Base-by-base conservation (phyloP, 2,797 vertebrate genomes). In the Tolypeutes matacus region DNA sequence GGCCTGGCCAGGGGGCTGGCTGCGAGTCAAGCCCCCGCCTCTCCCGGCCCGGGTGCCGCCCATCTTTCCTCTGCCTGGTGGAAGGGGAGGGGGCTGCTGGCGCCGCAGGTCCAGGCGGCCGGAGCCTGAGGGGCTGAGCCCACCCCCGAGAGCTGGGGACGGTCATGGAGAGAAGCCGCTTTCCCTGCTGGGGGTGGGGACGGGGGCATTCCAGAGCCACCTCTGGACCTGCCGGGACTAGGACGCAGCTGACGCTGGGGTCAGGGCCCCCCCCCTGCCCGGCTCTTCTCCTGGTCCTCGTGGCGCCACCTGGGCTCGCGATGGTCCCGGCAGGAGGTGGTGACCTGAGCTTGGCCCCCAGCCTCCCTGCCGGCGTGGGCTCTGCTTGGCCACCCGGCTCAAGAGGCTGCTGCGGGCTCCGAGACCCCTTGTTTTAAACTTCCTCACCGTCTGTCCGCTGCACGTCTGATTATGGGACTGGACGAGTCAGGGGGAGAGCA, bases 1-100 rank as follows among this genome's bases (percentile, higher is more conserved):
- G 96, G 96, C 91, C 96, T 95, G 95, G 92, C 89, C 76, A 86
- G 86, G 93, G 97, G 94, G 89, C 93, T 96, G 97, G 96, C 84
- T 0, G 87, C 92, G 56, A 67, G 94, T 90, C 89, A 95, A 95
- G 92, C 78, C 77, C 31, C 20, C 58, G 73, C 85, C 14, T 72
- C 64, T 36, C 64, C 46, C n/a, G 36, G 31, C 70, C 85, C 34
- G 21, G 11, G 58, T 7, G 27, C 62, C 17, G 14, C 72, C 83
- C 49, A 27, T 14, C 69, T 64, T 86, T 86, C 42, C 62, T 72
- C 72, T 1, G 15, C 62, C 89, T 69, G 31, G 11, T n/a, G 7
- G 86, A 58, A 75, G 20, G 23, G 46, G 77, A 65, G n/a, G 65
- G 85, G 46, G 34, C 70, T 65, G 60, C 39, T 76, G 90, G 51